phyloP scores from a whole-genome alignment of 2,888 invertebrate genomes.

The Scaptomyza flava region DNA sequence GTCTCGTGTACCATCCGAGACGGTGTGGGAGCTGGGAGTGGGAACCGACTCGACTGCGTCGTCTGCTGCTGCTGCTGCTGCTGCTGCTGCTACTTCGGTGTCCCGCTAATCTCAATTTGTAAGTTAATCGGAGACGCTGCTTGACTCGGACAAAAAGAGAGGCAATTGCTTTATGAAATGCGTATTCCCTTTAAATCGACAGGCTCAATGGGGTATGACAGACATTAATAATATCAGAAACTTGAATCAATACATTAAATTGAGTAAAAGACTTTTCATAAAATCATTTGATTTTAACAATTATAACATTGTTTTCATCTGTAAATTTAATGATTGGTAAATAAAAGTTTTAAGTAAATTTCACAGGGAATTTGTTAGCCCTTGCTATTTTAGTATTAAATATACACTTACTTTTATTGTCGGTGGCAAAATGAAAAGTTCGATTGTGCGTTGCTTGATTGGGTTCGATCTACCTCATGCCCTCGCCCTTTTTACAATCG shows the following conservation, averaged over 20 bases:
- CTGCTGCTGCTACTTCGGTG: conserved; percentile 63
- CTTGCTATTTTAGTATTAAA: not conserved
- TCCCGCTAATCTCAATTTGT: conserved; percentile 83
- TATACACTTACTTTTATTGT: conserved; percentile 47
- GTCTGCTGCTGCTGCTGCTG: conserved; percentile 3
- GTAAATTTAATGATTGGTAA: too few species aligned
- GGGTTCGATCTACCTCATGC: conserved; percentile 45
- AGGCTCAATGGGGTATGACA: conserved; percentile 3
- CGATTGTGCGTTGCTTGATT: conserved; percentile 73
- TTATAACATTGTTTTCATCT: too few species aligned
- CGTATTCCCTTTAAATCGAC: conserved; percentile 4
- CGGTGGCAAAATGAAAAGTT: conserved; percentile 69
- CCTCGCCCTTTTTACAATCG: conserved; percentile 18
- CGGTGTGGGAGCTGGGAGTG: conserved; percentile 23
- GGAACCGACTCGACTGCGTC: conserved; percentile 17
- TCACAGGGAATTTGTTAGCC: conserved; percentile 9
- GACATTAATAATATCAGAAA: not conserved
- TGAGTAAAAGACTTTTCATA: too few species aligned
- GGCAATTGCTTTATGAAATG: conserved; percentile 33
- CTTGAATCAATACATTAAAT: not conserved
- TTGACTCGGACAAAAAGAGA: conserved; percentile 57
- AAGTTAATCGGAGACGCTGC: conserved; percentile 79
- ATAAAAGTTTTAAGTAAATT: too few species aligned
- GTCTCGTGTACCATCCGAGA: conserved; percentile 57
- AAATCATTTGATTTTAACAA: too few species aligned